Base-by-base conservation (phyloP, 2,113 vertebrate genomes). In the Genyomyrus donnyi region DNA sequence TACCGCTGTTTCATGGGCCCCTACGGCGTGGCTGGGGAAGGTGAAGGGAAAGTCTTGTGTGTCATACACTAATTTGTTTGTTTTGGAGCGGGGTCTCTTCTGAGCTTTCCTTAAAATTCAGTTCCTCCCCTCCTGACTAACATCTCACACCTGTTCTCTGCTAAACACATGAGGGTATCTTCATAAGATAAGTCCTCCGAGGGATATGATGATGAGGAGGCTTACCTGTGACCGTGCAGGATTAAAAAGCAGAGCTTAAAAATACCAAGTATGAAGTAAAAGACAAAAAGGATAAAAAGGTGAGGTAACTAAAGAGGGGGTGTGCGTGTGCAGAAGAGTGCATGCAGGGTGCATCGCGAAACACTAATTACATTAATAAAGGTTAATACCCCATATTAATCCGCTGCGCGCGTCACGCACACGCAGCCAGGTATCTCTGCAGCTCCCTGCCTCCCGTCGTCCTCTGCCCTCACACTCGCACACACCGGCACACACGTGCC, bases 141-240 rank as follows among this genome's bases (percentile, higher is more conserved):
- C 93, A 94, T 91, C 92, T 90, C 87, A 70, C 91, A 92, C 91
- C 91, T 91, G 86, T 87, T 91, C 92, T 91, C 74, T 84, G 3
- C 50, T 62, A 83, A 88, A 94, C 93, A 93, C 92, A 90, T 77
- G 6, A 90, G 90, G 85, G 90, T 92, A 87, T 19, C 83, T 92
- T 50, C 27, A 70, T 31, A 70, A 31, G 62, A 31, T 70, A 31
- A 5, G n/a, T 66, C n/a, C 62, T 53, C 52, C 3, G 62, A 66
- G n/a, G 3, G 62, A 27, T 27, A 66, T 11, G n/a, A 11, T 31
- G 27, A 27, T 1, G 62, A n/a, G 10, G 13, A 0, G 10, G 9
- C 10, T 31, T 31, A 31, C 9, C 62, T 31, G 8, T 27, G 10
- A 31, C 62, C n/a, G 3, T 31, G 8, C 62, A 31, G 62, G 10